Conservation (phyloP, 2,797 vertebrate species). For the Mormyrus proboscirostris region DNA sequence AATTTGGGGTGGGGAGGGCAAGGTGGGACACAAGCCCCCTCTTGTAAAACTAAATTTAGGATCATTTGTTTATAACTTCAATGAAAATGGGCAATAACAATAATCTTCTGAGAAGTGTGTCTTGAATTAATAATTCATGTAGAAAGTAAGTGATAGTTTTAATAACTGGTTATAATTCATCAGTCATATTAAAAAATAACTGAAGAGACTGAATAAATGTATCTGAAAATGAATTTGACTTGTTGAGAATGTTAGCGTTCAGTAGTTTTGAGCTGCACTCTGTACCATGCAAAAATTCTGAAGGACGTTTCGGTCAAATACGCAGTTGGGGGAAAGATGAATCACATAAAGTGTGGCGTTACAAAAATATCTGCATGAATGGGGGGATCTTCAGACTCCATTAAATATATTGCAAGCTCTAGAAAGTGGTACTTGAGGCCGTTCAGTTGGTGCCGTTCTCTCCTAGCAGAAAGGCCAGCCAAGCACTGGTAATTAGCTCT, state of each 20-base stretch:
- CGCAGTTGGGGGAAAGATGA: not conserved
- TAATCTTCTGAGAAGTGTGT: not conserved
- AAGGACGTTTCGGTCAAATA: not conserved
- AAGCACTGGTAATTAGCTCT: not conserved
- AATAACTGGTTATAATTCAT: not conserved
- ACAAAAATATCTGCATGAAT: not conserved
- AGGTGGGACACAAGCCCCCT: not conserved
- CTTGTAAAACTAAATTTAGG: not conserved
- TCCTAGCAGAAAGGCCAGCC: not conserved
- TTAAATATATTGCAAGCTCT: not conserved
- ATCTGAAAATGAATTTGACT: not conserved
- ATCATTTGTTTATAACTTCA: not conserved
- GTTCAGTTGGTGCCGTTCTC: not conserved
- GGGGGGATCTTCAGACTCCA: not conserved
- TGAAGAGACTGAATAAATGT: not conserved
- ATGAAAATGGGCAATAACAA: not conserved
- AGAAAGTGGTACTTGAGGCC: not conserved
- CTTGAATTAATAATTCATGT: not conserved
- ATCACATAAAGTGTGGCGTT: not conserved
- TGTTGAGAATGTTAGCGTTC: not conserved
- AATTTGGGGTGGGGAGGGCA: slow-evolving; percentile 25
- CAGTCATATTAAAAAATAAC: not conserved
- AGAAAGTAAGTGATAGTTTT: not conserved
- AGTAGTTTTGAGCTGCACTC: not conserved
- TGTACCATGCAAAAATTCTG: not conserved